Evolutionary conservation across 2,113 vertebrate genomes (phyloP).

Genomic region (Periophthalmodon schlosseri): DNA sequence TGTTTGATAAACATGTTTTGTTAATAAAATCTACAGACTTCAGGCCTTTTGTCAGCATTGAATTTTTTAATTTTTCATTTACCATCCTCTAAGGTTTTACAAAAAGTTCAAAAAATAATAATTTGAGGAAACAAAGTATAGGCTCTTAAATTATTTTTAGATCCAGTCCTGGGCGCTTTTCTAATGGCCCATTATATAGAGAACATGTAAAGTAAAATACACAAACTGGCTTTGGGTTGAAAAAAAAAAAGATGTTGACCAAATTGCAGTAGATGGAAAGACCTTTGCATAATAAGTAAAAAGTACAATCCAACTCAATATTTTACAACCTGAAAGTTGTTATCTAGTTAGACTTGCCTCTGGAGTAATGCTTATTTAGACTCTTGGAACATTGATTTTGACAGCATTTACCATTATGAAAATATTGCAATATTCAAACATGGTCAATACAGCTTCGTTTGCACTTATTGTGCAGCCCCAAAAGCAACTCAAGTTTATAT

Average conservation of each 20-base stretch:
- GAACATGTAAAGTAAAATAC: no score
- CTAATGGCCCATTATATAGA: not conserved
- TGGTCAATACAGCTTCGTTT: not conserved
- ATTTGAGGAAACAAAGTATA: not conserved
- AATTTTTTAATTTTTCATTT: not conserved
- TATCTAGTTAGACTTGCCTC: not conserved
- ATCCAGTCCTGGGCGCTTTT: constrained; percentile 27
- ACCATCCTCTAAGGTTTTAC: not conserved
- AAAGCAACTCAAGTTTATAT: not conserved
- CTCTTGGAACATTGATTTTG: no score
- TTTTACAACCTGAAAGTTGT: not conserved
- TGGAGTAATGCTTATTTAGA: not conserved
- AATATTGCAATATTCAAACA: not conserved
- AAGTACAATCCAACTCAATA: not conserved
- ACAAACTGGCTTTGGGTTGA: constrained; percentile 1
- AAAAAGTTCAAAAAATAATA: not conserved
- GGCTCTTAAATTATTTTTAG: constrained; percentile 38
- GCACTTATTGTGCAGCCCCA: not conserved
- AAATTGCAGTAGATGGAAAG: no score
- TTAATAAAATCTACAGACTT: not conserved
- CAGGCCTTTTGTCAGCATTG: no score
- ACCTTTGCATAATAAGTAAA: no score
- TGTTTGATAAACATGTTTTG: no score
- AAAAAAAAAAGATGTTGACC: no score
- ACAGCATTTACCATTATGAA: no score